Conservation (phyloP, 2,113 vertebrate genomes). For the Trogon melanurus region DNA sequence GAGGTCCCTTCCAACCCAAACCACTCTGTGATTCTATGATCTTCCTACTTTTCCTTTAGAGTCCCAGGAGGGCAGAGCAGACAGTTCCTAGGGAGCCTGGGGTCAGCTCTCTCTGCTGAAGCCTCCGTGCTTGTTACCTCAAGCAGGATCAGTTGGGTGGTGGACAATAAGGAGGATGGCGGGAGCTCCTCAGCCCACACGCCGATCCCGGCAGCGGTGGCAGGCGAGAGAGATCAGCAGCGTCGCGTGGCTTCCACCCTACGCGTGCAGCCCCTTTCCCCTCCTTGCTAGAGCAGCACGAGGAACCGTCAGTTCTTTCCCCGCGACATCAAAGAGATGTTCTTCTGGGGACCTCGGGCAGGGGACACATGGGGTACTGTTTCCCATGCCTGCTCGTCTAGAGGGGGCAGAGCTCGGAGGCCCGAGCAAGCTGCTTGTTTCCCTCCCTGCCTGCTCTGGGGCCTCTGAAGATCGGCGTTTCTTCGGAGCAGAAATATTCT, state of each 20-base stretch:
- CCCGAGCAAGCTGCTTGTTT: background rate
- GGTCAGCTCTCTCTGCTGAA: background rate
- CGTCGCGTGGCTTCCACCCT: background rate
- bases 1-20: too few species aligned
- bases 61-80: background rate
- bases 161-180: background rate
- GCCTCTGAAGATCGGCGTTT: background rate
- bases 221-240: background rate
- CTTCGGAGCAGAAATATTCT: background rate
- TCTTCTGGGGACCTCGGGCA: background rate
- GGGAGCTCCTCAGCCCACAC: background rate
- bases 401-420: background rate
- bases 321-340: background rate
- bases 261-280: rapidly evolving
- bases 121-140: background rate
- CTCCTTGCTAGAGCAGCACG: background rate
- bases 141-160: background rate
- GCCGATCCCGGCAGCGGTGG: rapidly evolving
- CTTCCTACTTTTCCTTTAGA: background rate
- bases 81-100: background rate
- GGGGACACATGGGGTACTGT: background rate
- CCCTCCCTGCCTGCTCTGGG: background rate
- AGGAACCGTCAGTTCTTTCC: background rate
- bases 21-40: too few species aligned
- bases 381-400: background rate